Evolutionary conservation across 2,113 vertebrate genomes (phyloP), one percentile per base, ranked within the genome.

Genomic region (Passer domesticus): DNA sequence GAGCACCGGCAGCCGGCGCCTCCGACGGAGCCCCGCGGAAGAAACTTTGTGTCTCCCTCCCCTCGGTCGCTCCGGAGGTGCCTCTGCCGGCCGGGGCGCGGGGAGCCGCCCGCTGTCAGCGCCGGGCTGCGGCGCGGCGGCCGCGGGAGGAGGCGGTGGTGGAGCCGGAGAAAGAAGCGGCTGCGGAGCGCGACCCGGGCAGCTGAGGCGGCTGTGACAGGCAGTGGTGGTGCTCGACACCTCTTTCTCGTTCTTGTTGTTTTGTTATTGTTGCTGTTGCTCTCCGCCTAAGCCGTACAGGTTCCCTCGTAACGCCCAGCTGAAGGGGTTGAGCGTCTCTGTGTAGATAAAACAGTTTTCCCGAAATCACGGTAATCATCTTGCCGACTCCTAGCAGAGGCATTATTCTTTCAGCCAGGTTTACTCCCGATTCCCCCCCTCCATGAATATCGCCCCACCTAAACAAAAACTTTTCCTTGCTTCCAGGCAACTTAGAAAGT

Each of bases 391-490:
- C 31, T 30, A 10, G 66, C 30, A 13, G 52, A 46, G 43, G 28
- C 70, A 3, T 41, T 70, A 8, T 66, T 58, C n/a, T 49, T 68
- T 35, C 37, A 13, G 60, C 43, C 62, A 12, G 13, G 7, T 78
- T 33, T n/a, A 0, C 28, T 21, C 55, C 33, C 6, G 7, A 30
- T 67, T 62, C 16, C 39, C 50, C 50, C 28, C 35, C 50, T 84
- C 69, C 53, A 20, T 3, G 64, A 44, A 31, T 35, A 9, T 62
- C 50, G 33, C 47, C 35, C 69, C 8, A 35, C 39, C 70, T 64
- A n/a, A 92, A 69, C 37, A 35, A 37, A 83, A 97, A 97, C 86
- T 96, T 97, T 85, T 24, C 50, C 27, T 81, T 59, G 76, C 80
- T 55, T 83, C 35, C 64, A 52, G 55, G 56, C 73, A 25, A 24